Evolutionary conservation across 1,140 invertebrate species (phyloP).

Genomic region (Lucilia sericata): DNA sequence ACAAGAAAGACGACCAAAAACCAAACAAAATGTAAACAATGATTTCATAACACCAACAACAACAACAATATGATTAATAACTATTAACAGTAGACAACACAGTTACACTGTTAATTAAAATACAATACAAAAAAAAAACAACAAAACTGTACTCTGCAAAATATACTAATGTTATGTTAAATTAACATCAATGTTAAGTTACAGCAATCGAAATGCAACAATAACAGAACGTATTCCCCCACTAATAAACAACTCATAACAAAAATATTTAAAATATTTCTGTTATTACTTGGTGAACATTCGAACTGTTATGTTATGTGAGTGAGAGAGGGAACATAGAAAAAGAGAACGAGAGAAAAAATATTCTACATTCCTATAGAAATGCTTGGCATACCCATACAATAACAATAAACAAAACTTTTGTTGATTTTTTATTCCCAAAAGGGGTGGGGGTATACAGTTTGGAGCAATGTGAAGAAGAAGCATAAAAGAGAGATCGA

Average conservation of each 20-base stretch:
- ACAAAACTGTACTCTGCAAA: neutral
- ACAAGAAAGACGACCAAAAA: too few species aligned
- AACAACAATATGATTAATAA: neutral
- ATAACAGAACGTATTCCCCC: constrained; percentile 42
- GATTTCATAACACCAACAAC: constrained; percentile 14
- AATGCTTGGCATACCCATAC: constrained; percentile 40
- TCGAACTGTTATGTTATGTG: constrained; percentile 8
- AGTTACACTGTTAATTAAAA: neutral
- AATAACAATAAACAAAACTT: constrained; percentile 22
- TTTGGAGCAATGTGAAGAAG: neutral
- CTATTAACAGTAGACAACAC: neutral
- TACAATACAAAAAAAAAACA: neutral
- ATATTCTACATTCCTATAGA: constrained; percentile 48
- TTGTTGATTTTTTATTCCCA: neutral
- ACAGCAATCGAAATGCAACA: neutral
- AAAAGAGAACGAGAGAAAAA: neutral
- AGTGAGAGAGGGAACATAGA: neutral
- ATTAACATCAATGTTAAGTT: too few species aligned
- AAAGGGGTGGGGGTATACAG: neutral
- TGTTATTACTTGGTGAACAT: neutral
- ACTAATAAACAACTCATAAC: constrained; percentile 46
- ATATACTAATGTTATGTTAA: neutral
- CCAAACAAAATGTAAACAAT: constrained; percentile 4
- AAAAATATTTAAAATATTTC: constrained; percentile 51
- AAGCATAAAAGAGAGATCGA: neutral